phyloP scores from a whole-genome alignment of 2,797 vertebrate species.

The Parotocinclus haroldoi region DNA sequence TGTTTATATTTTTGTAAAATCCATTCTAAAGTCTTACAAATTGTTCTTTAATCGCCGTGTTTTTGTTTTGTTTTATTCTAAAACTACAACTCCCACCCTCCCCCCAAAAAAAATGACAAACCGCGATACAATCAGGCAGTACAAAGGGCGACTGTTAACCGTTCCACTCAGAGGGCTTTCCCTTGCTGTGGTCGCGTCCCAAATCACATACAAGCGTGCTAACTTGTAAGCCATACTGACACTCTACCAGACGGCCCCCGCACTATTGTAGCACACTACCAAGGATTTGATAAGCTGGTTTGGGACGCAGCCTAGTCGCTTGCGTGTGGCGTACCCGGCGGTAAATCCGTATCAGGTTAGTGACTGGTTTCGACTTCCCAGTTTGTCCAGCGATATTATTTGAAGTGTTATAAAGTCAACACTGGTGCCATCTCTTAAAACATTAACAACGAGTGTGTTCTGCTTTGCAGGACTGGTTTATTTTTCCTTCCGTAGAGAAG shows the following conservation, averaged over 20 bases:
- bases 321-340: background rate
- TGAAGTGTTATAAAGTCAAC: too few species aligned
- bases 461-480: too few species aligned
- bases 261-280: background rate
- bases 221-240: background rate
- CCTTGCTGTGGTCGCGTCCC: constrained; percentile 18
- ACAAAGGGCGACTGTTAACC: constrained; percentile 50
- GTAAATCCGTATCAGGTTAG: constrained; percentile 23
- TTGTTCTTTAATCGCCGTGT: too few species aligned
- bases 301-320: background rate
- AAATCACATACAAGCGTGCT: background rate
- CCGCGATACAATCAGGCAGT: constrained; percentile 57
- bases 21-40: too few species aligned
- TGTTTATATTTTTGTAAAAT: too few species aligned
- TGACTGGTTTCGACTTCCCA: background rate
- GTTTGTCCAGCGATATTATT: background rate
- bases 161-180: constrained; percentile 57
- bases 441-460: too few species aligned
- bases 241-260: background rate
- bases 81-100: background rate
- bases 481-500: too few species aligned
- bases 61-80: too few species aligned
- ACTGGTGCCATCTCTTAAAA: too few species aligned
- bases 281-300: background rate
- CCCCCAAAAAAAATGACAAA: background rate